These are phyloP conservation scores for Stegana nigrithorax DNA, from an alignment of 2,888 invertebrate genomes.

Conservation along the genomic window DNA sequence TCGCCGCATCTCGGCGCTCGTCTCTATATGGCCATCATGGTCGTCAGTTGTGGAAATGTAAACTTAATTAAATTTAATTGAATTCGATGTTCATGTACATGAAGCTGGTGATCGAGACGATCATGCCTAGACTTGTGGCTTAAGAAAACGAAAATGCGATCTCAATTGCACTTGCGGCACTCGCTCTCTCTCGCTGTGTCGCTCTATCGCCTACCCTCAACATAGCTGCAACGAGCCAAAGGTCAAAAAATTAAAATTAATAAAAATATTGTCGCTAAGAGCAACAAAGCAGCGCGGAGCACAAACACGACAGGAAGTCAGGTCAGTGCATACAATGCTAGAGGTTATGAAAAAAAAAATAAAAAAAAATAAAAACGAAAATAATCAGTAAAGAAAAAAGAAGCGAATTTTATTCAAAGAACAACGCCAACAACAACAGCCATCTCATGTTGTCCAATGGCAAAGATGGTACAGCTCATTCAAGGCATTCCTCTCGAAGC, in stretches of 20 bases:
- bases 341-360: conserved; percentile 21
- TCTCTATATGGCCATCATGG: no score
- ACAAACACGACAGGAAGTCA: conserved; percentile 24
- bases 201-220: conserved; percentile 20
- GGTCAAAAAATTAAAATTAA: conserved; percentile 54
- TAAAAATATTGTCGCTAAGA: conserved; percentile 28
- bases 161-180: conserved; percentile 18
- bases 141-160: conserved; percentile 10
- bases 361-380: background rate
- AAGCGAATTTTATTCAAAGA: no score
- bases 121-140: conserved; percentile 20
- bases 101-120: conserved; percentile 31
- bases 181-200: background rate
- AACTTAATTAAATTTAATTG: conserved; percentile 66
- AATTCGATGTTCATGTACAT: conserved; percentile 49
- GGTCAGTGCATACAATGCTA: conserved; percentile 30
- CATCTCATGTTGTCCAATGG: no score
- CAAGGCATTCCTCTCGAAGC: no score
- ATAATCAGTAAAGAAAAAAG: no score
- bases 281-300: background rate
- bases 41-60: conserved; percentile 46
- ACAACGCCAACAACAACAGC: no score
- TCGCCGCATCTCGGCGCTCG: no score
- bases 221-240: conserved; percentile 44
- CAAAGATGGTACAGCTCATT: no score